phyloP scores from a whole-genome alignment of 2,888 invertebrate genomes.

The Scrobipalpa costella region DNA sequence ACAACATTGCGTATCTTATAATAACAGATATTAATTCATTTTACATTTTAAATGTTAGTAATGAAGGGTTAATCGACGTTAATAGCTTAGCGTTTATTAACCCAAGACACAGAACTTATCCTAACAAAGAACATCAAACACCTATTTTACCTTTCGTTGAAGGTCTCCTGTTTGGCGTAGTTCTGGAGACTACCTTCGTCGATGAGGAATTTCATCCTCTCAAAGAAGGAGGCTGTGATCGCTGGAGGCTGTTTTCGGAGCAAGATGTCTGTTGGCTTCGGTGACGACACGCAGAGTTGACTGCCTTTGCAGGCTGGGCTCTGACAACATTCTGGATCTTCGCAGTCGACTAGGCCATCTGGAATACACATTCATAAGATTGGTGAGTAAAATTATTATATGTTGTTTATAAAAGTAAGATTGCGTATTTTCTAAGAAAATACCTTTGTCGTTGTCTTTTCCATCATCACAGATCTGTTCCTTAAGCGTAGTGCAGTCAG shows the following conservation, averaged over 20 bases:
- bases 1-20: constrained; percentile 88
- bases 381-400: background rate
- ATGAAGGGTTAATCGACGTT: constrained; percentile 41
- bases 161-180: constrained; percentile 96
- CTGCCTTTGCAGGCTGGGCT: constrained; percentile 90
- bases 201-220: constrained; percentile 98
- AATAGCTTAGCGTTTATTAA: constrained; percentile 27
- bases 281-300: constrained; percentile 95
- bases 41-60: constrained; percentile 19
- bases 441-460: constrained; percentile 98
- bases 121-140: constrained; percentile 68
- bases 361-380: constrained; percentile 37
- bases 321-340: constrained; percentile 98
- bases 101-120: constrained; percentile 6
- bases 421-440: background rate
- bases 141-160: constrained; percentile 95
- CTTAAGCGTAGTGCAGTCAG: constrained; percentile 94
- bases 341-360: constrained; percentile 99
- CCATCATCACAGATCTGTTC: constrained; percentile 97
- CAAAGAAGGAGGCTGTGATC: constrained; percentile 98
- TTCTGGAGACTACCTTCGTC: constrained; percentile 99
- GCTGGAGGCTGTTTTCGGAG: constrained; percentile 97
- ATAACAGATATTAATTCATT: constrained; percentile 47
- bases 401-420: background rate
- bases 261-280: constrained; percentile 97